Percentiles rank a stretch among this genome's conserved stretches.
Conservation (phyloP, 1,140 invertebrate species). For the Galendromus occidentalis region DNA sequence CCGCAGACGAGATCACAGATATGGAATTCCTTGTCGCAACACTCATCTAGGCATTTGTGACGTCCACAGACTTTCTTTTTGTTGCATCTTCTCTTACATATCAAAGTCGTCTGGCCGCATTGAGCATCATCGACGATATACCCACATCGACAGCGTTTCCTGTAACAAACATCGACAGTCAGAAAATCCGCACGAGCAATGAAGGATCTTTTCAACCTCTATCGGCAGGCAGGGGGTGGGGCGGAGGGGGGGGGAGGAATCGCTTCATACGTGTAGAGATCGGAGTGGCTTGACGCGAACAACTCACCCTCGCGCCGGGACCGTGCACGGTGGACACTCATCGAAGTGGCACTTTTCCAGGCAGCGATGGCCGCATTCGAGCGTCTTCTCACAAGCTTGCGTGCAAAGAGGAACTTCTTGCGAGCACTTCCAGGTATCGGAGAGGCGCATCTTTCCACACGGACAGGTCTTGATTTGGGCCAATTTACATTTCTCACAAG, state of each 20-base stretch:
- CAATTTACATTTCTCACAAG: neutral
- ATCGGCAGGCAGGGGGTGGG: too few species aligned
- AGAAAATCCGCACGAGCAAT: too few species aligned
- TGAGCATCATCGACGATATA: slow-evolving; percentile 56
- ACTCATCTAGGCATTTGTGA: slow-evolving; percentile 65
- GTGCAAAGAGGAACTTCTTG: slow-evolving; percentile 51
- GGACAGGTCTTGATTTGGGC: slow-evolving; percentile 47
- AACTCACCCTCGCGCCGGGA: slow-evolving; percentile 21
- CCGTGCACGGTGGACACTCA: slow-evolving; percentile 56
- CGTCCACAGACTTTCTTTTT: slow-evolving; percentile 66
- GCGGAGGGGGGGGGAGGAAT: too few species aligned
- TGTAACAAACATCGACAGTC: too few species aligned
- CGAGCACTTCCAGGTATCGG: slow-evolving; percentile 21
- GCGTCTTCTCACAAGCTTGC: slow-evolving; percentile 48
- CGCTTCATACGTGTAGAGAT: too few species aligned
- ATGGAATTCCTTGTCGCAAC: slow-evolving; percentile 69
- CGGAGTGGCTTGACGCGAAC: too few species aligned
- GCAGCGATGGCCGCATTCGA: slow-evolving; percentile 52
- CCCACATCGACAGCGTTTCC: slow-evolving; percentile 50
- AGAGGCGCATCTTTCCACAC: slow-evolving; percentile 49
- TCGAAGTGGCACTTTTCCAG: slow-evolving; percentile 51
- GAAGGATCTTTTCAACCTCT: too few species aligned
- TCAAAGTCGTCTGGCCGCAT: slow-evolving; percentile 49
- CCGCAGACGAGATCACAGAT: slow-evolving; percentile 61
- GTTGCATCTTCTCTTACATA: slow-evolving; percentile 67